A percentile compares a stretch with the other conserved stretches of the same genome.
phyloP scores from a whole-genome alignment of 1,140 invertebrate species.

The Sarcophaga peregrina region DNA sequence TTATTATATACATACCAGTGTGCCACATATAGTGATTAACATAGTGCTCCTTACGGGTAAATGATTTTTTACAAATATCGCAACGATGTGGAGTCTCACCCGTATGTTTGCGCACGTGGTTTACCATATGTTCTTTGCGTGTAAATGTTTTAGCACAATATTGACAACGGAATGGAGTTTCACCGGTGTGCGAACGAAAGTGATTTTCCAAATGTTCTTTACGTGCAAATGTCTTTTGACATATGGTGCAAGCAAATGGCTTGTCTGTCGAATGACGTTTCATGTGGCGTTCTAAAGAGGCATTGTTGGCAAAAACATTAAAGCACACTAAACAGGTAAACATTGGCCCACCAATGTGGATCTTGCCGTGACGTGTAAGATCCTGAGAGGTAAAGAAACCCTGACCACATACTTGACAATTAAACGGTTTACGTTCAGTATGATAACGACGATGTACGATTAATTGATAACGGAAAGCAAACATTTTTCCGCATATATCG shows the following conservation, averaged over 20 bases:
- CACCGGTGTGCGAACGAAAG: slow-evolving; percentile 85
- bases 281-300: slow-evolving; percentile 77
- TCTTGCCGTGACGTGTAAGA: slow-evolving; percentile 82
- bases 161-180: slow-evolving; percentile 79
- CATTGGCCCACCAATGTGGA: slow-evolving; percentile 80
- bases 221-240: slow-evolving; percentile 86
- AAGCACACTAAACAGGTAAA: slow-evolving; percentile 80
- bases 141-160: slow-evolving; percentile 90
- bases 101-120: slow-evolving; percentile 87
- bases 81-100: slow-evolving; percentile 87
- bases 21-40: slow-evolving; percentile 86
- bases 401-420: slow-evolving; percentile 85
- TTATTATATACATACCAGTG: slow-evolving; percentile 70
- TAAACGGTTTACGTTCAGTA: slow-evolving; percentile 85
- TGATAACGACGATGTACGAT: slow-evolving; percentile 85
- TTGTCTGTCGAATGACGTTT: slow-evolving; percentile 84
- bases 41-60: slow-evolving; percentile 85
- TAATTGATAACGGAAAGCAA: slow-evolving; percentile 86
- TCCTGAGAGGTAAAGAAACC: slow-evolving; percentile 81
- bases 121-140: slow-evolving; percentile 85
- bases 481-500: slow-evolving; percentile 86
- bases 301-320: slow-evolving; percentile 79
- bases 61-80: slow-evolving; percentile 87
- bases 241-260: slow-evolving; percentile 83
- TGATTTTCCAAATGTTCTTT: slow-evolving; percentile 88